phyloP scores from a whole-genome alignment of 2,888 invertebrate genomes.

The Xestia ashworthii region DNA sequence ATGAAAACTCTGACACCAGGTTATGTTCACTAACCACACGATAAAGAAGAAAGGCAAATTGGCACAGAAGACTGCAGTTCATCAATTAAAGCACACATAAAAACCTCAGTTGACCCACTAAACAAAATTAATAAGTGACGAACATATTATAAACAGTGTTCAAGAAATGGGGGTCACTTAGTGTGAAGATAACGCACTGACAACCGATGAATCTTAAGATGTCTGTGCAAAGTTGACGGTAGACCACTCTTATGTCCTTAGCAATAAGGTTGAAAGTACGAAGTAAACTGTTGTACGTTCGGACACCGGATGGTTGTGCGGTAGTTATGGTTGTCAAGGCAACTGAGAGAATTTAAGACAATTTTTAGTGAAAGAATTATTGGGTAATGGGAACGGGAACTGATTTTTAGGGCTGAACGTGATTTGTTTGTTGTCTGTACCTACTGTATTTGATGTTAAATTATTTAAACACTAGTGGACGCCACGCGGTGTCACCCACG shows the following conservation, averaged over 20 bases:
- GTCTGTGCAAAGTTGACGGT: conserved; percentile 45
- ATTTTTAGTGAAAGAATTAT: conserved; percentile 15
- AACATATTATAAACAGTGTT: conserved; percentile 37
- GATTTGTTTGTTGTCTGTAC: neutral
- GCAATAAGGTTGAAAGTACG: neutral
- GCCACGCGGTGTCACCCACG: too few species aligned
- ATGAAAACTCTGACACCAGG: too few species aligned
- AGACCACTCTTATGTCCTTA: neutral
- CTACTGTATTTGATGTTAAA: neutral
- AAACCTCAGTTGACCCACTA: conserved; percentile 28
- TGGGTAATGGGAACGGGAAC: conserved; percentile 6
- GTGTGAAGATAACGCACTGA: conserved; percentile 68
- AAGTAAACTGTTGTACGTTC: conserved; percentile 42
- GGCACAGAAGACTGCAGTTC: neutral
- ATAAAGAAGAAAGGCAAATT: neutral
- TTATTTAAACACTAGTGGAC: neutral
- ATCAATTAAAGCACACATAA: neutral
- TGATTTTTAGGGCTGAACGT: conserved; percentile 41
- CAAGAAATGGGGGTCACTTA: conserved; percentile 55
- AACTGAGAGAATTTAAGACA: conserved; percentile 14
- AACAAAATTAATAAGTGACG: conserved; percentile 32
- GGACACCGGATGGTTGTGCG: conserved; percentile 3
- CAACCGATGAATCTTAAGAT: conserved; percentile 69
- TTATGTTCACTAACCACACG: too few species aligned
- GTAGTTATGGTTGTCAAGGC: conserved; percentile 72